Conservation (phyloP, 2,888 invertebrate species). For the Andrena dorsata region DNA sequence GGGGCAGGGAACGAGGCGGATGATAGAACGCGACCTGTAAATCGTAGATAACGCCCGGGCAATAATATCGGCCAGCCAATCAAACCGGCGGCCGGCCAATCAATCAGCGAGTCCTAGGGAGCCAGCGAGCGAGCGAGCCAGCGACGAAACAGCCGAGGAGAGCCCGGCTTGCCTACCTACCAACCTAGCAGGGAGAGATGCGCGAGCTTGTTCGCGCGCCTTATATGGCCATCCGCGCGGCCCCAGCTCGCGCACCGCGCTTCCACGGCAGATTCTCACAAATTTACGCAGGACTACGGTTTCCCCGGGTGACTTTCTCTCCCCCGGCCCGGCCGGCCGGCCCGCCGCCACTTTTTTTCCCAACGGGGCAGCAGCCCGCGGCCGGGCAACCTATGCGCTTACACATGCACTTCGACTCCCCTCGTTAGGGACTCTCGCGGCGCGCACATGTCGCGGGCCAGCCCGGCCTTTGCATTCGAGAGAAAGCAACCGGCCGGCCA, state of each 20-base stretch:
- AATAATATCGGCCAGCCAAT: conserved; percentile 55
- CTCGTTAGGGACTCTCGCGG: conserved; percentile 41
- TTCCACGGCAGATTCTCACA: conserved; percentile 78
- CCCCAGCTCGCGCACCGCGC: conserved; percentile 73
- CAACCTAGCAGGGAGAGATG: conserved; percentile 80
- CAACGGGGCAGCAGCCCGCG: conserved; percentile 18
- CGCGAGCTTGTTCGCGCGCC: conserved; percentile 83
- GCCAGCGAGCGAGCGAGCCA: conserved; percentile 60
- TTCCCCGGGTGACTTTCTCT: conserved; percentile 66
- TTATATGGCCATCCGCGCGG: conserved; percentile 82
- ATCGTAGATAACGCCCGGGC: conserved; percentile 57
- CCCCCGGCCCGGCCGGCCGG: conserved; percentile 29
- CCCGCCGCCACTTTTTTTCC: conserved; percentile 40
- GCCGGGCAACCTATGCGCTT: conserved; percentile 38
- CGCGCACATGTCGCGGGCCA: conserved; percentile 32
- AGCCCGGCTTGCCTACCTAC: conserved; percentile 60
- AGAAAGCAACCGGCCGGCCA: conserved; percentile 51
- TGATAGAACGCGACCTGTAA: conserved; percentile 45
- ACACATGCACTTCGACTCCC: conserved; percentile 48
- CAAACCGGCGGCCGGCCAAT: conserved; percentile 51
- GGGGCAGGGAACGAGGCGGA: conserved; percentile 36
- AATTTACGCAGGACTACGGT: conserved; percentile 75
- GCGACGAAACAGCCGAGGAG: conserved; percentile 54
- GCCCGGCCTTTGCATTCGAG: conserved; percentile 23
- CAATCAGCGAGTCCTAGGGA: conserved; percentile 55